Base-by-base conservation (phyloP, 2,888 invertebrate species). In the Trisateles emortualis region DNA sequence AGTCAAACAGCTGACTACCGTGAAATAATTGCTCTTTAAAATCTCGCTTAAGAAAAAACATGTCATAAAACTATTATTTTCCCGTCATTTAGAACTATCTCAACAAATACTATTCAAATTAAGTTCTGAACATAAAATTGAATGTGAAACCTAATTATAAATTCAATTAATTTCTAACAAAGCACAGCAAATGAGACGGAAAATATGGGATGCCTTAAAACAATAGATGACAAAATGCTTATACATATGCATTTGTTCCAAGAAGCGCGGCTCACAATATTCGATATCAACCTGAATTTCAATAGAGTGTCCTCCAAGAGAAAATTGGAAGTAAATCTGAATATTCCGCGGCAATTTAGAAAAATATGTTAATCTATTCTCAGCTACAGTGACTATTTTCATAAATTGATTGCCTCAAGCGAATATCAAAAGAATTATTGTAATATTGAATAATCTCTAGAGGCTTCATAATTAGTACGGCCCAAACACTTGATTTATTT, bases 351-450 rank as follows among this genome's bases (percentile, higher is more conserved):
- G 73, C 81, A 83, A 84, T 87, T 85, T 83, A 70, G 78, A 83
- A 86, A 87, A 86, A 88, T 88, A 83, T 84, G 87, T 89, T 86
- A 89, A 89, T 90, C 79, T 87, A 84, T 87, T 85, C 86, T 72
- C 72, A 75, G 78, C 77, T 79, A 81, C 68, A 68, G 76, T 66
- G 84, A 84, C 84, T 81, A 86, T 88, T 88, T 88, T 87, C 85
- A 86, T 86, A 88, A 89, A 87, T 87, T 88, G 86, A 88, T 88
- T 87, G 84, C 81, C 81, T 79, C 73, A 68, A 72, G 74, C 77
- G 82, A 81, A 86, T 88, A 88, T 84, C 83, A 83, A 86, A 87
- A 80, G 83, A 84, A 84, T 84, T 74, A 74, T 79, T 76, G 74
- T 79, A 74, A 77, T 78, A 82, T 78, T 76, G 75, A 79, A 82